These are phyloP conservation scores for Drosophila pallidifrons DNA, from an alignment of 1,140 invertebrate genomes.

Conservation along the genomic window DNA sequence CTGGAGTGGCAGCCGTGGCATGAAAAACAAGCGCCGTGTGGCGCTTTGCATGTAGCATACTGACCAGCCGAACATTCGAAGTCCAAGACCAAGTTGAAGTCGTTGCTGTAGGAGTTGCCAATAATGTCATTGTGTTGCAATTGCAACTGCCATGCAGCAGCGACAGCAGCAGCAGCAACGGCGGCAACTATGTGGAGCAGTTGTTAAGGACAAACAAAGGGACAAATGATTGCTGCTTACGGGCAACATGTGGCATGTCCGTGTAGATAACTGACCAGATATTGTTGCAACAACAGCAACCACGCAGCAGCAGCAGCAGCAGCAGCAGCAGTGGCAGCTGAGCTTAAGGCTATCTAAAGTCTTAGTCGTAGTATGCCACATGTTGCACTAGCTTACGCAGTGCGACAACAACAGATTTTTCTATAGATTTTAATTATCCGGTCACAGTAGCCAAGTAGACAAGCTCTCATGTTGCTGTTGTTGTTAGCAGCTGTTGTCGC, in stretches of 20 bases:
- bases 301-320: conserved; percentile 11
- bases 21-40: conserved; percentile 74
- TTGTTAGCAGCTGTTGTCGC: background rate
- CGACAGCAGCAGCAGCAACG: conserved; percentile 42
- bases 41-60: conserved; percentile 73
- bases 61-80: conserved; percentile 36
- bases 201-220: conserved; percentile 82
- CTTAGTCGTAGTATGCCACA: conserved; percentile 9
- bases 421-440: conserved; percentile 25
- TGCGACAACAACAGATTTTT: conserved; percentile 7
- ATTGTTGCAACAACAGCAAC: conserved; percentile 2
- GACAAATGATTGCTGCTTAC: conserved; percentile 77
- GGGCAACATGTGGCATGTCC: conserved; percentile 44
- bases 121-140: conserved; percentile 79
- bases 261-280: conserved; percentile 34
- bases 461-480: background rate
- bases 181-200: conserved; percentile 68
- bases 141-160: conserved; percentile 68
- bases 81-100: background rate
- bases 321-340: conserved; percentile 17
- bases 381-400: conserved; percentile 22
- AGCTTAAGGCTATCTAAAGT: conserved; percentile 25
- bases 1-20: conserved; percentile 47
- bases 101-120: conserved; percentile 69
- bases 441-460: conserved; percentile 1